Evolutionary conservation across 2,797 vertebrate species (phyloP).

Genomic region (Triplophysa yarkandensis): DNA sequence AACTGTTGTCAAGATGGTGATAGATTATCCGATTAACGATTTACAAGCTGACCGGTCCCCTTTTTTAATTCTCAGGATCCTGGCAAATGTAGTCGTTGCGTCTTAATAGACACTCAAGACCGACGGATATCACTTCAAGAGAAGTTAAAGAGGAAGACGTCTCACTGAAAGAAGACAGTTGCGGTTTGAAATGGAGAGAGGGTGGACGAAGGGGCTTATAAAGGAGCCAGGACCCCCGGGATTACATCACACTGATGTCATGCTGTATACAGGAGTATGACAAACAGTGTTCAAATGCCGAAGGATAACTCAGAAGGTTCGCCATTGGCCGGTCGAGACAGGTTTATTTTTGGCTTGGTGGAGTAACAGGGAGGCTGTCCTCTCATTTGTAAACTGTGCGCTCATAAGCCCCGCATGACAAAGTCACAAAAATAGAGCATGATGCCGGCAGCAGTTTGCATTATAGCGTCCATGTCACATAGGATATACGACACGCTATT

Average conservation of each 20-base stretch:
- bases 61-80: slow-evolving; percentile 70
- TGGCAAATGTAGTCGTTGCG: slow-evolving; percentile 64
- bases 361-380: slow-evolving; percentile 45
- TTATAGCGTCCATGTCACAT: slow-evolving; percentile 14
- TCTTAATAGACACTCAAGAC: slow-evolving; percentile 56
- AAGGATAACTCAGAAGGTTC: slow-evolving; percentile 64
- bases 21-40: slow-evolving; percentile 68
- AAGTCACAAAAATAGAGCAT: slow-evolving; percentile 66
- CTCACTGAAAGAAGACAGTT: neutral
- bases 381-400: slow-evolving; percentile 61
- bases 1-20: slow-evolving; percentile 65
- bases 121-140: slow-evolving; percentile 50
- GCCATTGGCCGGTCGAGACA: slow-evolving; percentile 72
- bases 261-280: slow-evolving; percentile 74
- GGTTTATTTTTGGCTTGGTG: slow-evolving; percentile 79
- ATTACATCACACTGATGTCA: slow-evolving; percentile 70
- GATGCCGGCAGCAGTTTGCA: slow-evolving; percentile 44
- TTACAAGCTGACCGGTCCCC: slow-evolving; percentile 57
- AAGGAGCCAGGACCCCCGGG: slow-evolving; percentile 72
- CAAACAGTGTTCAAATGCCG: slow-evolving; percentile 72
- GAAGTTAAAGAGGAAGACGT: slow-evolving; percentile 8
- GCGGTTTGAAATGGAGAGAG: slow-evolving; percentile 65
- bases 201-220: slow-evolving; percentile 67
- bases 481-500: neutral
- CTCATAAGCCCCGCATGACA: slow-evolving; percentile 39